Evolutionary conservation across 2,888 invertebrate genomes (phyloP).

Genomic region (Zelleria hepariella): DNA sequence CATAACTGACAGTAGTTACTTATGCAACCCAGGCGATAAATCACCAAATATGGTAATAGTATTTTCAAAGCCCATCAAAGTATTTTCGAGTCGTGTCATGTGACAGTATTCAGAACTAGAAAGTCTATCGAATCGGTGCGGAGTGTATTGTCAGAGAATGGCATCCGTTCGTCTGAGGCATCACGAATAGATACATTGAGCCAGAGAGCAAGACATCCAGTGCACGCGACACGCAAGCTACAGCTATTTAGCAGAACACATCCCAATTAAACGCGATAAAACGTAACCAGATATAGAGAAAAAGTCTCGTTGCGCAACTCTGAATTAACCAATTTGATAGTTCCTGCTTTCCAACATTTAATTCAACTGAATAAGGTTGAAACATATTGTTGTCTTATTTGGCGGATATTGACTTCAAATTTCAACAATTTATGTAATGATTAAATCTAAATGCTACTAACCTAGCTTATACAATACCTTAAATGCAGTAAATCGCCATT

Average conservation of each 20-base stretch:
- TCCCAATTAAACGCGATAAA: slow-evolving; percentile 10
- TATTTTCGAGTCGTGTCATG: neutral
- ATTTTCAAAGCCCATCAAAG: neutral
- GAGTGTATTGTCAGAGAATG: slow-evolving; percentile 23
- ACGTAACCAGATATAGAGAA: slow-evolving; percentile 6
- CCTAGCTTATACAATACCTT: no score
- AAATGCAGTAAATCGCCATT: no score
- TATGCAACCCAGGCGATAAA: neutral
- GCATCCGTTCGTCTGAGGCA: slow-evolving; percentile 16
- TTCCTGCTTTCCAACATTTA: slow-evolving; percentile 6
- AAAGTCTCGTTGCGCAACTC: slow-evolving; percentile 8
- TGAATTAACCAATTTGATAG: slow-evolving; percentile 3
- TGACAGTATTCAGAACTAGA: slow-evolving; percentile 28
- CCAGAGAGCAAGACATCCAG: neutral
- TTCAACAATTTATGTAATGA: no score
- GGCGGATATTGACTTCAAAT: neutral
- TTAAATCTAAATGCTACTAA: no score
- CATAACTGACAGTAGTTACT: neutral
- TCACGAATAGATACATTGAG: neutral
- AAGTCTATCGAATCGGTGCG: slow-evolving; percentile 32
- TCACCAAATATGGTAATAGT: neutral
- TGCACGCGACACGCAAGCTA: slow-evolving; percentile 8
- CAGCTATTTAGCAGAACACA: slow-evolving; percentile 9
- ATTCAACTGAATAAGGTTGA: neutral
- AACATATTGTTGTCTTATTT: neutral